These are phyloP conservation scores for Cryptotis parvus DNA, from an alignment of 2,113 vertebrate species.

Conservation along the genomic window DNA sequence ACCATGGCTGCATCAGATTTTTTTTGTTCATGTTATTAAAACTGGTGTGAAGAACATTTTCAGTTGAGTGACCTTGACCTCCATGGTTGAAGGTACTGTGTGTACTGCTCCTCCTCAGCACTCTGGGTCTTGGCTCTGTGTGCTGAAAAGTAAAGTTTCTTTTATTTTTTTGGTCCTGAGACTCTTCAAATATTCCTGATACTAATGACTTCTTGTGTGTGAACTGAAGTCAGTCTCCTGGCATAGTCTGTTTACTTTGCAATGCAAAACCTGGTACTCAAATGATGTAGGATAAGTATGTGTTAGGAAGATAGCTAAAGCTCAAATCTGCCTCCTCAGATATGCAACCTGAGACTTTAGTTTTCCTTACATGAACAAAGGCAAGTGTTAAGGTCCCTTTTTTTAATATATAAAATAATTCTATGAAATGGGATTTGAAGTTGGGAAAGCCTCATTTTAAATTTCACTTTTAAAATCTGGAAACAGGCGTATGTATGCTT, in stretches of 20 bases:
- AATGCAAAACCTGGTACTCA: neutral
- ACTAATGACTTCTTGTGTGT: neutral
- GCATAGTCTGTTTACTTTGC: neutral
- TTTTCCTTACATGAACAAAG: neutral
- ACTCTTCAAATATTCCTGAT: neutral
- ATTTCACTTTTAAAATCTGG: constrained; percentile 19
- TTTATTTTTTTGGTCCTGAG: neutral
- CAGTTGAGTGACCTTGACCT: neutral
- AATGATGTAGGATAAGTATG: neutral
- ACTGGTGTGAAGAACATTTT: neutral
- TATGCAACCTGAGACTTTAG: neutral
- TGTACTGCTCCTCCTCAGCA: neutral
- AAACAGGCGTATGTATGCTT: neutral
- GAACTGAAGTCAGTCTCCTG: neutral
- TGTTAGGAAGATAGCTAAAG: neutral
- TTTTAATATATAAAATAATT: neutral
- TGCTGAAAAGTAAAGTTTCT: neutral
- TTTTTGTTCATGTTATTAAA: neutral
- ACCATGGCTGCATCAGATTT: neutral
- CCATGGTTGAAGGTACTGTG: neutral
- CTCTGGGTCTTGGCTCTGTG: neutral
- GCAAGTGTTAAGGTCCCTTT: neutral
- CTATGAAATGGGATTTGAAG: neutral
- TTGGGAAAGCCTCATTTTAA: neutral
- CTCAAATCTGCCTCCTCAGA: neutral